Evolutionary conservation across 2,888 invertebrate genomes (phyloP), one percentile per base, ranked within the genome.

Genomic region (Sinopyrophorus schimmeli): DNA sequence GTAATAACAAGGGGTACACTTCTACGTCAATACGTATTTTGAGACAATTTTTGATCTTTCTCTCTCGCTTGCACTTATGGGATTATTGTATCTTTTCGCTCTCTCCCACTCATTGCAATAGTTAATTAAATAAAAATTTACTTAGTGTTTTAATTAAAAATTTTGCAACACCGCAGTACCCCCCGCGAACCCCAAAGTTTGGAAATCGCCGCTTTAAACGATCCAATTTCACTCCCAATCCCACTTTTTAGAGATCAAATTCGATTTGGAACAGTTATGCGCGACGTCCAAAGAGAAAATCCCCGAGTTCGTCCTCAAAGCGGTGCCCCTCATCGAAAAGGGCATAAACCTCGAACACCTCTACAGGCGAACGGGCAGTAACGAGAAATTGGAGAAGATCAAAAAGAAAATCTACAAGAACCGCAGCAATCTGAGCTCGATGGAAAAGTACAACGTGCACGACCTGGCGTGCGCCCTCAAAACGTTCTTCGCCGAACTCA

Each of bases 401-500:
- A 55, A 61, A 32, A 67, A 66, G 44, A 69, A 67, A 50, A 43
- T 68, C 40, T 54, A 47, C 18, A 68, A 67, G 42, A 63, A 59
- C 21, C 64, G 65, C 21, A 40, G 35, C 9, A 39, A 44, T 43
- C 46, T 62, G 3, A 53, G 54, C 17, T 65, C 70, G 5, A 39
- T 69, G 31, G 66, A 68, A 2, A 67, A 66, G 46, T 54, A 62
- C 40, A 66, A 95, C 69, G 86, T 94, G 47, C 90, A 94, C 71
- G 94, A 94, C 37, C 75, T 96, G 57, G 89, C 92, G 3, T 93
- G 94, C 26, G 85, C 92, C 5, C 76, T 96, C 51, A 95, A 95
- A 75, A 79, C 91, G 63, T 96, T 95, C 79, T 91, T 97, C 76
- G 79, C 92, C 14, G 95, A 96, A 71, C 78, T 95, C 54, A 86